Evolutionary conservation across 1,140 invertebrate species (phyloP), one percentile per base, ranked within the genome.

Genomic region (Sesamia nonagrioides): DNA sequence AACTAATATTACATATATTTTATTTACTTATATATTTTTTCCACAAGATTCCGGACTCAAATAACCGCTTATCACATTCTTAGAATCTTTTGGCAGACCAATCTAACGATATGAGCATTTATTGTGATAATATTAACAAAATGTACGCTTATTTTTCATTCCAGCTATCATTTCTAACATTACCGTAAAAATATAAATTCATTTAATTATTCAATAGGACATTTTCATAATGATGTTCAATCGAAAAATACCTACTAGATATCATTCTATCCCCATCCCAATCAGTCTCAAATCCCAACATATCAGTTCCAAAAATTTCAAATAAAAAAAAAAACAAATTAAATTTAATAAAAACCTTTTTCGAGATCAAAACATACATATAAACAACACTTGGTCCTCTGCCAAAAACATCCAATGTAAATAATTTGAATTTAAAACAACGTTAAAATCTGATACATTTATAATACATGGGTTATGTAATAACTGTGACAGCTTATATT

Each of bases 81-180:
- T 50, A 77, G 52, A 73, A 33, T 48, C 71, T 77, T 80, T 85
- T 79, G 82, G 79, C 73, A 68, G 76, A 82, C 69, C 72, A 79
- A 79, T 50, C 42, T 75, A 80, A 66, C 13, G 27, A 50, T 45
- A 68, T 77, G 60, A 77, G 74, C 74, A 68, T 56, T 77, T 52
- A 52, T 68, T 11, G 6, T 54, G 27, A 27, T 27, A 27, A 15
- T 45, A 60, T 74, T 27, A 37, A 2, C 9, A 74, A 21, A 33
- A 73, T 5, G 56, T 17, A 15, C n/a, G 48, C 21, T 13, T 8
- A 50, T 27, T 27, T 37, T 21, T 18, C 13, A 58, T 50, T 75
- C 75, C 37, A 56, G 52, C 80, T 85, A 82, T 83, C 80, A 79
- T 83, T 77, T 75, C 50, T 52, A 17, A 52, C 15, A 18, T 63